phyloP scores from a whole-genome alignment of 2,113 vertebrate species.

The Ranitomeya imitator region DNA sequence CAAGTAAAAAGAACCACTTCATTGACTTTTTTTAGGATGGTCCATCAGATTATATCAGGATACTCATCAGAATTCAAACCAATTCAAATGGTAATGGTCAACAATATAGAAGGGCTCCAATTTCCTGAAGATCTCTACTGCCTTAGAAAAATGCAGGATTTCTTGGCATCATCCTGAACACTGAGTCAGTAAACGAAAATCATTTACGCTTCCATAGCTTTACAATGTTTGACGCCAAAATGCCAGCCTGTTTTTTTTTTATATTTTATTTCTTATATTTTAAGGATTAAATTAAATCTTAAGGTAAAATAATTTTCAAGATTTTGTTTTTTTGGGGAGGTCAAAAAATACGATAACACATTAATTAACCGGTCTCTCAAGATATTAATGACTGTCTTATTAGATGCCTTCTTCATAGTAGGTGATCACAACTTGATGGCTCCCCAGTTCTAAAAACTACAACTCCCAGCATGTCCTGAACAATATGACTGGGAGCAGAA shows the following conservation, averaged over 20 bases:
- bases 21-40: constrained; percentile 67
- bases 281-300: background rate
- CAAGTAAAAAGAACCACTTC: constrained; percentile 67
- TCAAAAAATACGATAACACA: background rate
- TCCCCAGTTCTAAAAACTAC: too few relatives aligned
- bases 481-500: too few relatives aligned
- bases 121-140: constrained; percentile 47
- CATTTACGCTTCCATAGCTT: background rate
- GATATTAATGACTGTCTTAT: too few relatives aligned
- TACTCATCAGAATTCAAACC: constrained; percentile 65
- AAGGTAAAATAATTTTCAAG: background rate
- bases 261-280: background rate
- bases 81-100: constrained; percentile 68
- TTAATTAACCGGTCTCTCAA: too few relatives aligned
- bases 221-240: background rate
- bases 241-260: background rate
- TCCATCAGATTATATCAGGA: constrained; percentile 60
- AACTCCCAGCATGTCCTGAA: too few relatives aligned
- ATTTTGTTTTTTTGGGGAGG: background rate
- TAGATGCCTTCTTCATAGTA: too few relatives aligned
- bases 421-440: too few relatives aligned
- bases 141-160: background rate
- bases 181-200: background rate
- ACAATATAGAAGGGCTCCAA: constrained; percentile 59
- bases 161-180: background rate